These are phyloP conservation scores for Temnothorax unifasciatus DNA, from an alignment of 2,888 invertebrate genomes.

Conservation along the genomic window DNA sequence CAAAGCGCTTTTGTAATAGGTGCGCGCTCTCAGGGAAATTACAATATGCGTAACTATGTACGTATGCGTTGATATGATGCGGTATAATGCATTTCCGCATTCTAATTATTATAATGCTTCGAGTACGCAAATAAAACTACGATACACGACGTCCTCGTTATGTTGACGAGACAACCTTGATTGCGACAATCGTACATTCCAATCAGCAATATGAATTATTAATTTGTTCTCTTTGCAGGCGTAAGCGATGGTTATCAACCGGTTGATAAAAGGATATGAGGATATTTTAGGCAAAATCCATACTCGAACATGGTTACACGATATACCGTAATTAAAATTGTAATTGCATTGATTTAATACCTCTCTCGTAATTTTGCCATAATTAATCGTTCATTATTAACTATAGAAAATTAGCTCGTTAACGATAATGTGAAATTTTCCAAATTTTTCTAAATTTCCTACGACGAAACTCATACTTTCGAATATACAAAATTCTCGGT, in stretches of 20 bases:
- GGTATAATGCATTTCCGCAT: constrained; percentile 32
- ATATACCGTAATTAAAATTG: not conserved
- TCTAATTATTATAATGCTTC: constrained; percentile 52
- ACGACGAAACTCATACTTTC: not conserved
- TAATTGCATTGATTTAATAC: not conserved
- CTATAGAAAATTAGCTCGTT: not conserved
- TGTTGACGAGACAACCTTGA: constrained; percentile 46
- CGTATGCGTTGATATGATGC: not conserved
- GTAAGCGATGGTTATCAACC: constrained; percentile 12
- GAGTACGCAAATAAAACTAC: constrained; percentile 43
- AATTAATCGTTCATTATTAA: not conserved
- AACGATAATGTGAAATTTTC: not conserved
- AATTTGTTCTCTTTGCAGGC: constrained; percentile 47
- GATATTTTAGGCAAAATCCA: not conserved
- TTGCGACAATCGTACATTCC: constrained; percentile 30
- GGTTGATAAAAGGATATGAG: not conserved
- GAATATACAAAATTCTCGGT: not conserved
- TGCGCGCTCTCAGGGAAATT: not conserved
- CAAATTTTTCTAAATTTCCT: not conserved
- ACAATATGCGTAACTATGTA: constrained; percentile 1
- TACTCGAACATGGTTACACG: not conserved
- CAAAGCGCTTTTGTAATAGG: not conserved
- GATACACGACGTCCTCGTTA: constrained; percentile 15
- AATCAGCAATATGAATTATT: constrained; percentile 63
- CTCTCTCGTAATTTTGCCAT: not conserved